Evolutionary conservation across 1,140 invertebrate species (phyloP).

Genomic region (Planococcus citri): DNA sequence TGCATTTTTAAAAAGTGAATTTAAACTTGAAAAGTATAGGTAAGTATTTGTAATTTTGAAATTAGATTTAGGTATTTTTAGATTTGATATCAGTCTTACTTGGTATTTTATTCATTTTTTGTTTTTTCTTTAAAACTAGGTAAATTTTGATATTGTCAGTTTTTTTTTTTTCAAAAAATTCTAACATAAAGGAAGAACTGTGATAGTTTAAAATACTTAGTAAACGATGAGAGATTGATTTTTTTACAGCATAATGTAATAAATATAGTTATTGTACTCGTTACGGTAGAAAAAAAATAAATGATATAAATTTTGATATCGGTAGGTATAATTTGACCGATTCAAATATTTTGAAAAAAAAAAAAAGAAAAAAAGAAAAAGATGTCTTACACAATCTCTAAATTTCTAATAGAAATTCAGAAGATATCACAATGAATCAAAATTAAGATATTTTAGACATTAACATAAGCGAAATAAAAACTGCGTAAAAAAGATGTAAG

Average conservation of each 20-base stretch:
- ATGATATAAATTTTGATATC: not conserved
- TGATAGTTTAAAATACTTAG: not conserved
- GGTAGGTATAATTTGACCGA: not conserved
- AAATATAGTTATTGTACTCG: not conserved
- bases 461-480: not conserved
- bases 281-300: not conserved
- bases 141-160: not conserved
- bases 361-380: not conserved
- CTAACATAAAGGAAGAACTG: not conserved
- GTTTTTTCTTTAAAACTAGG: not conserved
- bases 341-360: not conserved
- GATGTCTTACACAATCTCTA: not conserved
- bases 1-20: not conserved
- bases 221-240: not conserved
- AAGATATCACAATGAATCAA: slow-evolving; percentile 4
- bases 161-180: not conserved
- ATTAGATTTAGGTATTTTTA: not conserved
- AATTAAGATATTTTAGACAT: not conserved
- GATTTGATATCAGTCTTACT: not conserved
- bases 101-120: not conserved
- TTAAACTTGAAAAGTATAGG: not conserved
- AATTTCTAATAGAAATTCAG: not conserved
- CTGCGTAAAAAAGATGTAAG: not conserved
- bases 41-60: not conserved
- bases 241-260: not conserved